Base-by-base conservation (phyloP, 2,113 vertebrate genomes). In the Periophthalmodon schlosseri region DNA sequence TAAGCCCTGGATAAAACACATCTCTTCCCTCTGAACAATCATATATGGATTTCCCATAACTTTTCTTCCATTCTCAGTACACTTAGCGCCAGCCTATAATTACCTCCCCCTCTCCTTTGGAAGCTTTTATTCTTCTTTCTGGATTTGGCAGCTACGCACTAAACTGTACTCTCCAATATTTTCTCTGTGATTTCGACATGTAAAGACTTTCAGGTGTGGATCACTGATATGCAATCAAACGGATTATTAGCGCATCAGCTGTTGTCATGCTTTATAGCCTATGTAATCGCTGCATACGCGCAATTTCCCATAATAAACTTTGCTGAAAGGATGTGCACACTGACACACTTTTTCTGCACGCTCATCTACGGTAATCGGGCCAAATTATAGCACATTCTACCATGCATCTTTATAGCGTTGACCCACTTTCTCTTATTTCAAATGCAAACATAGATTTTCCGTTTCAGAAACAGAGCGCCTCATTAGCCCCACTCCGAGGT, bases 381-480 rank as follows among this genome's bases (percentile, higher is more conserved):
- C 58, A 77, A 68, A 77, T 82, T 70, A 77, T 39, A 60, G 52
- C 70, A 57, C 70, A 68, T 73, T 77, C 70, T 78, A 49, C 75
- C 60, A 64, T 61, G 75, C 76, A 24, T 81, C 68, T 87, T 54
- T 76, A 67, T 82, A 61, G 69, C 16, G 15, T 21, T 91, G 88
- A 89, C 89, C 89, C 82, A 91, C 73, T 90, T 93, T 87, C 75
- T 70, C 65, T 71, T 57, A 74, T 80, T 84, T 83, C 46, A 86
- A 88, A 58, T 23, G 69, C 79, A 89, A 89, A 84, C 82, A 86
- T 63, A 49, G 70, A 70, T 85, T 87, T 86, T 58, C 77, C 60
- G 87, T 87, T 83, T 81, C 76, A 87, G 86, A 71, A 85, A 86
- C 74, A 61, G 77, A 81, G 69, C 3, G 61, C 24, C 84, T 84